Conservation (phyloP, 2,888 invertebrate species). For the Ennomos quercinarius region DNA sequence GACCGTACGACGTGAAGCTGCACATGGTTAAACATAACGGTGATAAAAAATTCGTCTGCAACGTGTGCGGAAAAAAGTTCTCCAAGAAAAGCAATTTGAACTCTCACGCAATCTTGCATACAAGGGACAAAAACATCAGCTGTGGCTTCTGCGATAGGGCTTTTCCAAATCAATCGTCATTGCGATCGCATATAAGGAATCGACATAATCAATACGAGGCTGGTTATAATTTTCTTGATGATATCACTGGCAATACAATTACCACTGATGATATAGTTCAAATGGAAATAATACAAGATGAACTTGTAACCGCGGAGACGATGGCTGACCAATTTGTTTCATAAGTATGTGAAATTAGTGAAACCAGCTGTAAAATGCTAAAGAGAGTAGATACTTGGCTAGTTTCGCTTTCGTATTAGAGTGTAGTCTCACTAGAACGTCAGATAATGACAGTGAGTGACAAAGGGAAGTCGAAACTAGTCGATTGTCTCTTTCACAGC, state of each 20-base stretch:
- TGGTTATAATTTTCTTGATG: slow-evolving; percentile 44
- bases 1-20: slow-evolving; percentile 73
- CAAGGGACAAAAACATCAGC: slow-evolving; percentile 76
- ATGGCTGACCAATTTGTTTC: slow-evolving; percentile 29
- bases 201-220: slow-evolving; percentile 53
- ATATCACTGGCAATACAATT: slow-evolving; percentile 47
- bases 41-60: slow-evolving; percentile 84
- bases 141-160: slow-evolving; percentile 84
- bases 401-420: too few species aligned
- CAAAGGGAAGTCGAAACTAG: too few species aligned
- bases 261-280: slow-evolving; percentile 51
- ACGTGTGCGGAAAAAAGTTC: slow-evolving; percentile 86
- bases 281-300: slow-evolving; percentile 64
- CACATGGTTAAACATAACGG: slow-evolving; percentile 84
- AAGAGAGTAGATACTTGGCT: too few species aligned
- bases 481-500: too few species aligned
- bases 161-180: slow-evolving; percentile 74
- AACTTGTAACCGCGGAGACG: slow-evolving; percentile 55
- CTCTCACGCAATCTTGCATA: slow-evolving; percentile 85
- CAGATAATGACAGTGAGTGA: too few species aligned
- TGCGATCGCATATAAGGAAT: slow-evolving; percentile 64
- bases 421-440: too few species aligned
- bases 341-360: neutral
- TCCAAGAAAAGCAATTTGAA: slow-evolving; percentile 86
- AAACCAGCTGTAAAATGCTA: neutral